phyloP scores from a whole-genome alignment of 2,797 vertebrate species.

The Tauraco hartlaubi region DNA sequence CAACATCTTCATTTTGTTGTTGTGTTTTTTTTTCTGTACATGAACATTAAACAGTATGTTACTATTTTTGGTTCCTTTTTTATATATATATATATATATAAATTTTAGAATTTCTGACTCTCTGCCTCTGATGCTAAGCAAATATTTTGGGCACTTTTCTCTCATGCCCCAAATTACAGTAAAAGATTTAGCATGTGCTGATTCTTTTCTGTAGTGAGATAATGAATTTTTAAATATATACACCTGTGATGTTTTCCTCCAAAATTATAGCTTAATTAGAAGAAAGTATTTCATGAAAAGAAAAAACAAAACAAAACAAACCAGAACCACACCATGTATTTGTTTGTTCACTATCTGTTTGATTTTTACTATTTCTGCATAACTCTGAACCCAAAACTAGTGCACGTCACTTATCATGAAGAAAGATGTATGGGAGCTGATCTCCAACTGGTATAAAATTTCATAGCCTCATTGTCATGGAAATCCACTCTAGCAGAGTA shows the following conservation, averaged over 20 bases:
- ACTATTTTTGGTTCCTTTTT: background rate
- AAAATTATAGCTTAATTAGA: background rate
- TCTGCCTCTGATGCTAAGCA: background rate
- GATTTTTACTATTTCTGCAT: background rate
- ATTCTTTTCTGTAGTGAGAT: background rate
- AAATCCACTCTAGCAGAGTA: background rate
- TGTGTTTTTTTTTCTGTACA: background rate
- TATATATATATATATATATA: background rate
- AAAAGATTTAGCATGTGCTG: background rate
- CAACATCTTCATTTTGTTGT: background rate
- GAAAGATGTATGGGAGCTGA: background rate
- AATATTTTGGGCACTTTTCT: background rate
- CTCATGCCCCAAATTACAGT: background rate
- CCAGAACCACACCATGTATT: fast-evolving
- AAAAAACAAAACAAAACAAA: background rate
- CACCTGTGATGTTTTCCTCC: fast-evolving
- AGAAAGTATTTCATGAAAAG: background rate
- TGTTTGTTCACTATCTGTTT: background rate
- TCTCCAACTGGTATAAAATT: background rate
- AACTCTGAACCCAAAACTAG: background rate
- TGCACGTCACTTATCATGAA: background rate
- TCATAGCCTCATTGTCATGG: background rate
- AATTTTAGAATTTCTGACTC: background rate
- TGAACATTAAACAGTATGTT: background rate
- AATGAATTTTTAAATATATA: background rate